These are phyloP conservation scores for Chrosomus eos DNA, from an alignment of 2,797 vertebrate species.

Conservation along the genomic window DNA sequence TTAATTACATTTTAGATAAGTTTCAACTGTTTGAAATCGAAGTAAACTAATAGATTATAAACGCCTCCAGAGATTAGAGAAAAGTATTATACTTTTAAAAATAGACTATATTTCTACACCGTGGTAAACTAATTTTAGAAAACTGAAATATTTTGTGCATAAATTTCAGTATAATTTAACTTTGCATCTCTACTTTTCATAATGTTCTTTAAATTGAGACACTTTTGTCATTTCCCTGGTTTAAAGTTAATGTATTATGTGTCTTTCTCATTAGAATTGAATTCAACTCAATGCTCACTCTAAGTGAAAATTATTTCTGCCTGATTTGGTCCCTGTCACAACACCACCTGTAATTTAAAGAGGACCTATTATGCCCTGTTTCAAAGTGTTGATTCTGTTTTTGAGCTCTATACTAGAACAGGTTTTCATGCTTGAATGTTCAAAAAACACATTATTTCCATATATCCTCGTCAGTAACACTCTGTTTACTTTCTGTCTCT, in stretches of 20 bases:
- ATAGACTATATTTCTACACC: conserved; percentile 6
- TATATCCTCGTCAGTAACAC: neutral
- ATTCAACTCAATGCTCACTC: neutral
- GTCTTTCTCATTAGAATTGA: neutral
- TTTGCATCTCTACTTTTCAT: neutral
- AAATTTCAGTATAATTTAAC: neutral
- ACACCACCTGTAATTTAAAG: neutral
- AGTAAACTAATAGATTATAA: neutral
- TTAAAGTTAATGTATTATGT: neutral
- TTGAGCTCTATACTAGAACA: neutral
- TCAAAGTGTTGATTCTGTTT: neutral
- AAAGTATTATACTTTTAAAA: neutral
- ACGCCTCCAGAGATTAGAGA: neutral
- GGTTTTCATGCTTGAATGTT: neutral
- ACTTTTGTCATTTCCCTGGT: neutral
- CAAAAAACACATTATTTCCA: neutral
- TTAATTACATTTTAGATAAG: neutral
- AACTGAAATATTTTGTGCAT: neutral
- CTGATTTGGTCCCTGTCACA: neutral
- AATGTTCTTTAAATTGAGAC: neutral
- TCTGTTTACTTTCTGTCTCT: neutral
- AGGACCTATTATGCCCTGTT: neutral
- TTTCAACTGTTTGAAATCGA: neutral
- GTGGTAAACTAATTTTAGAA: neutral
- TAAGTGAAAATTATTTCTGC: neutral